Percentiles rank a stretch among this genome's conserved stretches.
Evolutionary conservation across 2,113 vertebrate species (phyloP).

Genomic region (Phalacrocorax aristotelis): DNA sequence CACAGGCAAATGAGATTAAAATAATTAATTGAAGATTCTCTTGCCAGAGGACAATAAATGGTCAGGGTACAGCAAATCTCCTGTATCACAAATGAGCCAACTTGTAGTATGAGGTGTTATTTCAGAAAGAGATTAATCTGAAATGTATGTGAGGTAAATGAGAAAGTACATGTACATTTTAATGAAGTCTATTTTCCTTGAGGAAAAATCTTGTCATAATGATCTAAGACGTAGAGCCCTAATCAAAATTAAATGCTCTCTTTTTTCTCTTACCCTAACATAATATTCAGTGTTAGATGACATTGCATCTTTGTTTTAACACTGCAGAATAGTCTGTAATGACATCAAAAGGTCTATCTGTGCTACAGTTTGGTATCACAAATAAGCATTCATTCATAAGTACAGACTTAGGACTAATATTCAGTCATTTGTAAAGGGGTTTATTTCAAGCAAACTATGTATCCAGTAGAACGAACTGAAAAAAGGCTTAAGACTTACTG

Average conservation of each 20-base stretch:
- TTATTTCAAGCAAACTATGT: conserved; percentile 6
- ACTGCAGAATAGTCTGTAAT: background rate
- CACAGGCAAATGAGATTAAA: background rate
- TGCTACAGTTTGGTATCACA: background rate
- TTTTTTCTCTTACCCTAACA: background rate
- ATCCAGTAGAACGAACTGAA: background rate
- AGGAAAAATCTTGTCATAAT: background rate
- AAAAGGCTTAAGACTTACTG: background rate
- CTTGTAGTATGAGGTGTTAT: background rate
- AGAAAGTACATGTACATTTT: background rate
- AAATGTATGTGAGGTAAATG: background rate
- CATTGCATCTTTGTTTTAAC: background rate
- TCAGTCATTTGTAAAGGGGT: background rate
- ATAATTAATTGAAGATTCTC: background rate
- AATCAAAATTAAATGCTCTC: background rate
- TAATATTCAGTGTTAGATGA: background rate
- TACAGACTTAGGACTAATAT: background rate
- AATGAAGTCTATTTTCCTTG: background rate
- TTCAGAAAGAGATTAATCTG: background rate
- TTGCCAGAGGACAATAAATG: background rate
- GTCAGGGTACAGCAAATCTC: background rate
- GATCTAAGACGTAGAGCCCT: background rate
- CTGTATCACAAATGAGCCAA: background rate
- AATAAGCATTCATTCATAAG: background rate
- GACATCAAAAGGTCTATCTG: background rate